Conservation (phyloP, 2,797 vertebrate species). For the Tamandua tetradactyla region DNA sequence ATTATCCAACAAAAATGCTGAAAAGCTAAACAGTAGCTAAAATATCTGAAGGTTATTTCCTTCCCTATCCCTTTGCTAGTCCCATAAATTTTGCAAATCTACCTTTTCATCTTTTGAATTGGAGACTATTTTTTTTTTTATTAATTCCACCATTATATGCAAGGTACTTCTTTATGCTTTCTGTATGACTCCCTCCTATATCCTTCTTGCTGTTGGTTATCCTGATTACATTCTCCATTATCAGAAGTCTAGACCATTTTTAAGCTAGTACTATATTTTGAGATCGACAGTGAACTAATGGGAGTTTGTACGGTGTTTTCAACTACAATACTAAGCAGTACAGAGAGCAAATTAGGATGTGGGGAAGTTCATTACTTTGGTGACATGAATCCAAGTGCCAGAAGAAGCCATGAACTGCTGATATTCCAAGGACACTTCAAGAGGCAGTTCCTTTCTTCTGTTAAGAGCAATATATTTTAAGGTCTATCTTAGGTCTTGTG, state of each 20-base stretch:
- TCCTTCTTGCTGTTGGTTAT: neutral
- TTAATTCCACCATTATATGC: neutral
- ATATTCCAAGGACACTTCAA: neutral
- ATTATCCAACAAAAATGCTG: neutral
- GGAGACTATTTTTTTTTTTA: neutral
- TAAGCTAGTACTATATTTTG: neutral
- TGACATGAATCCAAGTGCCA: neutral
- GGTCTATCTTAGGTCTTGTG: neutral
- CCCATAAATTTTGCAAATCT: neutral
- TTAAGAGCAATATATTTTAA: neutral
- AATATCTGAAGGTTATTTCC: neutral
- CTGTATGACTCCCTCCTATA: neutral
- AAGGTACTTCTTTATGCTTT: neutral
- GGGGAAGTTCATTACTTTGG: neutral
- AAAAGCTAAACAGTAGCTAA: neutral
- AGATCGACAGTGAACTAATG: neutral
- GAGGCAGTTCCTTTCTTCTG: neutral
- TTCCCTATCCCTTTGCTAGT: neutral
- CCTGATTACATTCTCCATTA: neutral
- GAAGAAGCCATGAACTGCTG: neutral
- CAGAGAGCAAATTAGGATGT: neutral
- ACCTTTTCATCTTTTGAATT: neutral
- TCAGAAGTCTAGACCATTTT: neutral
- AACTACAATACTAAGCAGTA: neutral
- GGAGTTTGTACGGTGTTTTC: neutral